These are phyloP conservation scores for Mixornis gularis DNA, from an alignment of 2,113 vertebrate species.

Conservation along the genomic window DNA sequence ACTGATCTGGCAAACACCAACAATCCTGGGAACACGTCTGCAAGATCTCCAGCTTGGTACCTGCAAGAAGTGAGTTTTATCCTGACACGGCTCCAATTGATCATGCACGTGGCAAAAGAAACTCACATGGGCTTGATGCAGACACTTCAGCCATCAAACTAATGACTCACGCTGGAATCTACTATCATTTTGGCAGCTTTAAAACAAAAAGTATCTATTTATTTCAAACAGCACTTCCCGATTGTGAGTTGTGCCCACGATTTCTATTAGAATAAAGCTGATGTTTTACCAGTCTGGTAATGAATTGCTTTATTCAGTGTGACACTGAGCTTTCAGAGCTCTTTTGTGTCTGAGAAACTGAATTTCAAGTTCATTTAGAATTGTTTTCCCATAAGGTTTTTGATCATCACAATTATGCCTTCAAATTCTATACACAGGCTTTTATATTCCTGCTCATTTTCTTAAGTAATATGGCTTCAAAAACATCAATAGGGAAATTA, in stretches of 20 bases:
- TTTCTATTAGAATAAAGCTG: background rate
- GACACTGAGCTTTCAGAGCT: background rate
- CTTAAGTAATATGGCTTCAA: background rate
- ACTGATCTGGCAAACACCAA: background rate
- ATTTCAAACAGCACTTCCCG: background rate
- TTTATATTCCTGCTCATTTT: background rate
- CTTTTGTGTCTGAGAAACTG: background rate
- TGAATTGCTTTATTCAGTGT: background rate
- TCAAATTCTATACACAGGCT: background rate
- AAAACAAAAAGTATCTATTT: background rate
- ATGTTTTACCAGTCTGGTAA: background rate
- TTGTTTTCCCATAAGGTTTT: background rate
- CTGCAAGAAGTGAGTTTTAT: background rate
- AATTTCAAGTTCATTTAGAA: background rate
- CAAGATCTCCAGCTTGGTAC: background rate
- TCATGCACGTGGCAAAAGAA: background rate
- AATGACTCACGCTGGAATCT: background rate
- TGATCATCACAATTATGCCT: background rate
- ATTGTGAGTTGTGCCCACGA: rapidly evolving
- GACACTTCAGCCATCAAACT: background rate
- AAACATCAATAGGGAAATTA: background rate
- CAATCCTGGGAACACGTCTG: background rate
- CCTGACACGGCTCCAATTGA: background rate
- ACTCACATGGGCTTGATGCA: background rate
- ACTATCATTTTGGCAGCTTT: background rate